phyloP scores from a whole-genome alignment of 2,113 vertebrate genomes.

The Brachyhypopomus gauderio region DNA sequence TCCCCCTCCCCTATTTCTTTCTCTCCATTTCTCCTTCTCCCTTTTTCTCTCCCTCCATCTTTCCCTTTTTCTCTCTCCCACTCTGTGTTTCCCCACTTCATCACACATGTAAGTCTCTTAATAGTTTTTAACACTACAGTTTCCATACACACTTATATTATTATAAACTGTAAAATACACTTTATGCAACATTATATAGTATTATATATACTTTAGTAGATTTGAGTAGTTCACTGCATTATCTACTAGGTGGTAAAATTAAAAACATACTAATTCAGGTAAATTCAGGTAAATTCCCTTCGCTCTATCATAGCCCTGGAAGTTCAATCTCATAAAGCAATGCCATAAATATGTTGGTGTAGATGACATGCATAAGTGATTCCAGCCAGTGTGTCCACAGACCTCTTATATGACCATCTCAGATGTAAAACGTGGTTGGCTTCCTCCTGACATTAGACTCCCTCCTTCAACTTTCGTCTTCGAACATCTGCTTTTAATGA shows the following conservation, averaged over 20 bases:
- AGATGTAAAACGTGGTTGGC: background rate
- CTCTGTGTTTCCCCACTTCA: no score
- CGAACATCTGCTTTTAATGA: slow-evolving; percentile 38
- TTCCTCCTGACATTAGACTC: background rate
- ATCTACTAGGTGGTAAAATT: background rate
- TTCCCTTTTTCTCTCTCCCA: background rate
- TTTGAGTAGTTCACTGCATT: background rate
- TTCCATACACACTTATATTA: background rate
- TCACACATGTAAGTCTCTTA: slow-evolving; percentile 5
- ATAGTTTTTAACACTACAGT: background rate
- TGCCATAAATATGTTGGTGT: slow-evolving; percentile 18
- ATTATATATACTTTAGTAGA: no score
- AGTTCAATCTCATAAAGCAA: slow-evolving; percentile 3
- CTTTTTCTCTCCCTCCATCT: background rate
- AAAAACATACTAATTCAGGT: background rate
- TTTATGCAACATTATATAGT: no score
- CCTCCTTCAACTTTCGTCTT: background rate
- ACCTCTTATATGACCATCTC: slow-evolving; percentile 4
- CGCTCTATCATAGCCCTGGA: background rate
- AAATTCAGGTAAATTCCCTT: background rate
- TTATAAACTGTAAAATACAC: no score
- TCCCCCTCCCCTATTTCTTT: background rate
- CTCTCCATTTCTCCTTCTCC: background rate
- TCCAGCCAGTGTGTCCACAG: slow-evolving; percentile 6
- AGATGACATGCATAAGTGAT: slow-evolving; percentile 28